These are phyloP conservation scores for Ivindomyrus marchei DNA, from an alignment of 2,113 vertebrate species.

Conservation along the genomic window DNA sequence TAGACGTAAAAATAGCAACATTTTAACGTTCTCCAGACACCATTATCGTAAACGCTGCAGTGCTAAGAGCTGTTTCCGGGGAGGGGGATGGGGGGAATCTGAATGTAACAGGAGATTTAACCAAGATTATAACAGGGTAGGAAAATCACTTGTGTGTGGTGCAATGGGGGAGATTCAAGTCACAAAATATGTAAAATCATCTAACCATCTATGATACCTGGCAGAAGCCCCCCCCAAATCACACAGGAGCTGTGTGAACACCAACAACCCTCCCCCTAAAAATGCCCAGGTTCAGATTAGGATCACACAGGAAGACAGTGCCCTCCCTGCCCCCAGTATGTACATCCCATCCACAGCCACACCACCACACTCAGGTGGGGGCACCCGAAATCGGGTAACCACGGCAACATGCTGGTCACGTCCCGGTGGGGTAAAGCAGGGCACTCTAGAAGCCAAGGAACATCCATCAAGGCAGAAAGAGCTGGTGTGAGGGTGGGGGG, in stretches of 20 bases:
- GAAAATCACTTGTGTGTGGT: not conserved
- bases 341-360: no score
- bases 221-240: not conserved
- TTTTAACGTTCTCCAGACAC: conserved; percentile 41
- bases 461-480: not conserved
- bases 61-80: conserved; percentile 25
- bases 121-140: not conserved
- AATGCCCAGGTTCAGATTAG: not conserved
- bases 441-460: not conserved
- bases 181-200: not conserved
- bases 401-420: not conserved
- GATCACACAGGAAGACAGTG: not conserved
- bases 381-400: not conserved
- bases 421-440: not conserved
- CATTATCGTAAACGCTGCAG: conserved; percentile 39
- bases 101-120: not conserved
- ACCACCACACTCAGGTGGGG: no score
- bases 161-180: not conserved
- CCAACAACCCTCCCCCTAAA: not conserved
- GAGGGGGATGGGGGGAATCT: not conserved
- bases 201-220: not conserved
- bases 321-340: not conserved
- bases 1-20: not conserved
- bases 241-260: not conserved
- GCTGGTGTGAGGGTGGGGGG: not conserved